A percentile compares a stretch with the other conserved stretches of the same genome.
phyloP scores from a whole-genome alignment of 1,140 invertebrate species.

The Cephus cinctus region DNA sequence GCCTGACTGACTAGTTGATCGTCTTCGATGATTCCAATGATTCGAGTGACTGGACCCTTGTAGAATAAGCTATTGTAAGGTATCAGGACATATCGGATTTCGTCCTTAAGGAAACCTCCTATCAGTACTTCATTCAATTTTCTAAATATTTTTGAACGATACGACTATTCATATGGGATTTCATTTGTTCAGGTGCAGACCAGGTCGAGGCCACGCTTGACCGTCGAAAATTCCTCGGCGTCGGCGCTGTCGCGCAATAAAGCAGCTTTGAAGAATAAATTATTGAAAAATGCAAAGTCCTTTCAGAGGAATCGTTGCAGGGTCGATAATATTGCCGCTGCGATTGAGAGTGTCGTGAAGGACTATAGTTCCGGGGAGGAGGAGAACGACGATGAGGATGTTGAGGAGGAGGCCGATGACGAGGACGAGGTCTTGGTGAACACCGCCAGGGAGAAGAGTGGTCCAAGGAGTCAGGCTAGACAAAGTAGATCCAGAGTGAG shows the following conservation, averaged over 20 bases:
- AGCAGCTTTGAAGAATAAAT: conserved; percentile 42
- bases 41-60: too few relatives aligned
- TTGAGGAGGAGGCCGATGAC: conserved; percentile 14
- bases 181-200: conserved; percentile 37
- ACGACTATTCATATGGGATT: neutral
- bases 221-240: conserved; percentile 31
- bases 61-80: too few relatives aligned
- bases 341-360: conserved; percentile 38
- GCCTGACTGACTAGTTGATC: too few relatives aligned
- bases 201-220: conserved; percentile 31
- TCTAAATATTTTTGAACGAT: too few relatives aligned
- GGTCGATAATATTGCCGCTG: conserved; percentile 37
- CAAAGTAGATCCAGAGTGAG: conserved; percentile 16
- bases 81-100: too few relatives aligned
- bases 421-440: conserved; percentile 9
- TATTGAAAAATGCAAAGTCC: conserved; percentile 50
- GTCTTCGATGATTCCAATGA: too few relatives aligned
- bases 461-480: too few relatives aligned
- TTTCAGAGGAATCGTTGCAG: conserved; percentile 44
- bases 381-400: conserved; percentile 9
- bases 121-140: too few relatives aligned
- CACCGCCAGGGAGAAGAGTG: neutral
- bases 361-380: conserved; percentile 18
- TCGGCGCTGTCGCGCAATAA: conserved; percentile 41
- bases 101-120: too few relatives aligned